Percentiles rank a stretch among this genome's conserved stretches.
Evolutionary conservation across 2,888 invertebrate genomes (phyloP).

Genomic region (Chaetogeoica ovagalla): DNA sequence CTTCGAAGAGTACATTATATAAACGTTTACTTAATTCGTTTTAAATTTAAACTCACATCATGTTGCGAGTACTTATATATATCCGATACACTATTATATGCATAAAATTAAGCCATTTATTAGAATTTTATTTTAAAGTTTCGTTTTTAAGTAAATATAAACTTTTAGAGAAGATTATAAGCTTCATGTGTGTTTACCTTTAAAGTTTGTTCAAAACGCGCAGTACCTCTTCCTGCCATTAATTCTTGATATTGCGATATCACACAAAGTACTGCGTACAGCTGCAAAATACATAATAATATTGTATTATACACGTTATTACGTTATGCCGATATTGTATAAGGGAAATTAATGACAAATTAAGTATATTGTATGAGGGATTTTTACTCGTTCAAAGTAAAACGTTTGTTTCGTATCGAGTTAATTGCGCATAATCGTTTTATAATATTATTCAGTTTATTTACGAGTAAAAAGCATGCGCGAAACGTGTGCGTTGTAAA

Average conservation of each 20-base stretch:
- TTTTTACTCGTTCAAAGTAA: too few relatives aligned
- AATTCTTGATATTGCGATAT: conserved; percentile 86
- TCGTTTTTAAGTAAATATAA: conserved; percentile 15
- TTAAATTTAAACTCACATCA: neutral
- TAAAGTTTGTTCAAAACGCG: conserved; percentile 68
- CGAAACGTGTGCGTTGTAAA: too few relatives aligned
- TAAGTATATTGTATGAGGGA: too few relatives aligned
- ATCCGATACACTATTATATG: too few relatives aligned
- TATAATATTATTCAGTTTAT: too few relatives aligned
- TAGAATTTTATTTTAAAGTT: neutral
- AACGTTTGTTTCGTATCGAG: too few relatives aligned
- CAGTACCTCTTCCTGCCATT: conserved; percentile 72
- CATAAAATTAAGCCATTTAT: neutral
- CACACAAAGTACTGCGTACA: conserved; percentile 81
- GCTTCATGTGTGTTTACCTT: conserved; percentile 60
- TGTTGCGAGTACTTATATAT: neutral
- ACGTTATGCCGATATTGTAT: too few relatives aligned
- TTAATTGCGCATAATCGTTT: too few relatives aligned
- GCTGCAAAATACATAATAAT: conserved; percentile 62
- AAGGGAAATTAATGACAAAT: too few relatives aligned
- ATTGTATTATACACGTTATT: neutral
- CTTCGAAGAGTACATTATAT: too few relatives aligned
- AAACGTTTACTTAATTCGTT: neutral
- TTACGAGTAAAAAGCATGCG: too few relatives aligned
- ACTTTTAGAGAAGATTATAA: neutral